These are phyloP conservation scores for Drosophila kurseongensis DNA, from an alignment of 1,140 invertebrate genomes.

Conservation along the genomic window DNA sequence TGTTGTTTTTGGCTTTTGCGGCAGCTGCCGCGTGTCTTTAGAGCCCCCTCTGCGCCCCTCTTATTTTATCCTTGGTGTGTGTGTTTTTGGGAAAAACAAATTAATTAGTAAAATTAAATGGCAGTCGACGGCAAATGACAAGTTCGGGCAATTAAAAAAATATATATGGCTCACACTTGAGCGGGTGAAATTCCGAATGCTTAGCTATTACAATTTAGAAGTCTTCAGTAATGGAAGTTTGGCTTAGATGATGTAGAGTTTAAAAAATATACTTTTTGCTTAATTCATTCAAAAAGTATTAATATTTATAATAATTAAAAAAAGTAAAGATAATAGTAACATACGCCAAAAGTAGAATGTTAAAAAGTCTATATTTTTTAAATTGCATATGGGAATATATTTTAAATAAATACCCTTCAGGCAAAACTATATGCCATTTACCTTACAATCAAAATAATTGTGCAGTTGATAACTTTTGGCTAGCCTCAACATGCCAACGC, in stretches of 20 bases:
- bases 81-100: constrained; percentile 61
- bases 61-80: constrained; percentile 2
- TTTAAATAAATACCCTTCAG: too few relatives aligned
- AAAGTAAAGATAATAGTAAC: too few relatives aligned
- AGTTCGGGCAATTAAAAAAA: constrained; percentile 45
- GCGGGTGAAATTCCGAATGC: not conserved
- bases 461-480: constrained; percentile 2
- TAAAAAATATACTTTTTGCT: too few relatives aligned
- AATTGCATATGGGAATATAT: not conserved
- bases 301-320: too few relatives aligned
- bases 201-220: not conserved
- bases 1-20: constrained; percentile 81
- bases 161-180: constrained; percentile 5
- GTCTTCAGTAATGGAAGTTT: not conserved
- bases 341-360: too few relatives aligned
- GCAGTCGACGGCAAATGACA: constrained; percentile 71
- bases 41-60: constrained; percentile 15
- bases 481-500: not conserved
- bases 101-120: constrained; percentile 82
- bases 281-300: too few relatives aligned
- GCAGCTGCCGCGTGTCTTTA: constrained; percentile 68
- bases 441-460: not conserved
- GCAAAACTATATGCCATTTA: too few relatives aligned
- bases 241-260: not conserved
- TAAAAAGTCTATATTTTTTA: too few relatives aligned